These are phyloP conservation scores for Homarus americanus DNA, from an alignment of 1,140 invertebrate species.

Conservation along the genomic window DNA sequence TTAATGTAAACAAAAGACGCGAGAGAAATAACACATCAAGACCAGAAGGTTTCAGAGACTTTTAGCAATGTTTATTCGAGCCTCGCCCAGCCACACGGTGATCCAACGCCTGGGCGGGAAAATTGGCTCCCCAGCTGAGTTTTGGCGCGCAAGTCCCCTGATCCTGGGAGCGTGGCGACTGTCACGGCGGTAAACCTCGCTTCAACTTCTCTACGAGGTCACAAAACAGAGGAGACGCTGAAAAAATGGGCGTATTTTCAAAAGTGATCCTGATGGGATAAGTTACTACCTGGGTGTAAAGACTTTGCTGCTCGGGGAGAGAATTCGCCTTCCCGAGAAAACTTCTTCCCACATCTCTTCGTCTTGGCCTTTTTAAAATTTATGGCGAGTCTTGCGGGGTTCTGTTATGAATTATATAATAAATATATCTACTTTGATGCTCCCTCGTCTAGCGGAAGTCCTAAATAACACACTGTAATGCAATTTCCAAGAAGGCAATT, in stretches of 20 bases:
- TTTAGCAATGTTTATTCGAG: not conserved
- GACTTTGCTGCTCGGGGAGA: constrained; percentile 28
- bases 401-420: constrained; percentile 8
- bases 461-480: constrained; percentile 57
- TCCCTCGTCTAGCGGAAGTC: constrained; percentile 27
- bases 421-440: not conserved
- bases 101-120: constrained; percentile 18
- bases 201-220: constrained; percentile 63
- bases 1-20: not conserved
- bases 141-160: constrained; percentile 58
- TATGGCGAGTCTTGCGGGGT: not conserved
- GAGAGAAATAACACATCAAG: not conserved
- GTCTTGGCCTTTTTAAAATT: not conserved
- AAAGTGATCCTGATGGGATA: constrained; percentile 67
- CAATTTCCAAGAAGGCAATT: constrained; percentile 52
- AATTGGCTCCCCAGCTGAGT: constrained; percentile 36
- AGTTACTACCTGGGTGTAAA: constrained; percentile 58
- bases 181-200: constrained; percentile 53
- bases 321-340: not conserved
- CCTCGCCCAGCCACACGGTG: not conserved
- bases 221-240: constrained; percentile 57
- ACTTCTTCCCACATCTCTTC: constrained; percentile 17
- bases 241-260: constrained; percentile 63
- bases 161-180: constrained; percentile 37
- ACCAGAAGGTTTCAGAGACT: not conserved